Conservation (phyloP, 53 echinoderm and acorn worm species). For the Holothuria leucospilota region DNA sequence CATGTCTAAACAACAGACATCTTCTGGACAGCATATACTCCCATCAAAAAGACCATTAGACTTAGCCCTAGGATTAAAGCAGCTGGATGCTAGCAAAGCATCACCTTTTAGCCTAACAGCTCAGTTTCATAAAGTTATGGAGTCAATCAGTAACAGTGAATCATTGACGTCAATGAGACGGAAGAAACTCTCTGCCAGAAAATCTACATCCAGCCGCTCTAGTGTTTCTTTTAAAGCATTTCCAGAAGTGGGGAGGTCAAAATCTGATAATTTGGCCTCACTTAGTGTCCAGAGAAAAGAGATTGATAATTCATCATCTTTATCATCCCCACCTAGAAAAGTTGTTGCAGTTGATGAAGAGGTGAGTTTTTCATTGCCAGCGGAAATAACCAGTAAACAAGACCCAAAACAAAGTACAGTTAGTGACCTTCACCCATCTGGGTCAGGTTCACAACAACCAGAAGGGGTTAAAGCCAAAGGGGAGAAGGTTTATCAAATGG, state of each 20-base stretch:
- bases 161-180: constrained; percentile 6
- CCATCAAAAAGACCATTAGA: too few relatives aligned
- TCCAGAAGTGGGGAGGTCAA: neutral
- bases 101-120: constrained; percentile 25
- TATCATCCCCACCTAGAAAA: too few relatives aligned
- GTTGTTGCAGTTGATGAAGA: constrained; percentile 37
- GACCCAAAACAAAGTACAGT: too few relatives aligned
- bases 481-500: too few relatives aligned
- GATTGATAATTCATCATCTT: too few relatives aligned
- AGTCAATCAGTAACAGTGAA: constrained; percentile 14
- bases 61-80: too few relatives aligned
- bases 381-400: neutral
- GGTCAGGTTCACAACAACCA: too few relatives aligned
- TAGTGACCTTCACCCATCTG: too few relatives aligned
- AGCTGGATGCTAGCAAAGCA: neutral
- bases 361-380: constrained; percentile 15
- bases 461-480: too few relatives aligned
- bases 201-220: constrained; percentile 13
- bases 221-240: neutral
- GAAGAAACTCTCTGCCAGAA: constrained; percentile 19
- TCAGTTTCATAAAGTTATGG: constrained; percentile 35
- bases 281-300: neutral
- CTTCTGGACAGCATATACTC: too few relatives aligned
- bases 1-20: too few relatives aligned
- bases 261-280: too few relatives aligned